These are phyloP conservation scores for Grapholita molesta DNA, from an alignment of 1,140 invertebrate species.

Conservation along the genomic window DNA sequence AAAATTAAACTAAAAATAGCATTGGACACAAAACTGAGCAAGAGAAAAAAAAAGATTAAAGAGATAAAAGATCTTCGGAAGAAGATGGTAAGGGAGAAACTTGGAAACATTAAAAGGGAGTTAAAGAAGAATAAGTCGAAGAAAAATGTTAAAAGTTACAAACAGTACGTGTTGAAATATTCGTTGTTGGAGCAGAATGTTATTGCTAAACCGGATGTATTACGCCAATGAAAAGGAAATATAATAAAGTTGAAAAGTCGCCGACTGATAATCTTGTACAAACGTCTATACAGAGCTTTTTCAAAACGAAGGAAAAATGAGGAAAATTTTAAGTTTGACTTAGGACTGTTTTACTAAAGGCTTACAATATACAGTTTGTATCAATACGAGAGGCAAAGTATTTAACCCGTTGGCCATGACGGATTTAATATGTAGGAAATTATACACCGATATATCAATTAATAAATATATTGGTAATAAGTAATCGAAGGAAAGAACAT, in stretches of 20 bases:
- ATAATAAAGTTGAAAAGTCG: constrained; percentile 34
- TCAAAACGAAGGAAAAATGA: constrained; percentile 33
- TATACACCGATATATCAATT: too few species aligned
- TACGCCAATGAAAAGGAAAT: constrained; percentile 36
- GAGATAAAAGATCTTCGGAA: not conserved
- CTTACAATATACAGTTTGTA: too few species aligned
- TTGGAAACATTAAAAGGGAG: constrained; percentile 25
- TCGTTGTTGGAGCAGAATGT: constrained; percentile 17
- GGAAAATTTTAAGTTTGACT: constrained; percentile 23
- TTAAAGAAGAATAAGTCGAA: constrained; percentile 30
- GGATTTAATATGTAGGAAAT: too few species aligned
- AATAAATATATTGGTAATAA: too few species aligned
- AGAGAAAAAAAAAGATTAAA: not conserved
- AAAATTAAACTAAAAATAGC: constrained; percentile 8
- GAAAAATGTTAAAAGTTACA: constrained; percentile 33
- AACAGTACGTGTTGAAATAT: constrained; percentile 50
- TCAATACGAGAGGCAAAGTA: too few species aligned
- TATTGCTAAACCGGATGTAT: constrained; percentile 31
- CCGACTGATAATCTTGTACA: constrained; percentile 47
- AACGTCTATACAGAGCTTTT: constrained; percentile 54
- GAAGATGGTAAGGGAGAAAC: not conserved
- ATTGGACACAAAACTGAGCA: not conserved
- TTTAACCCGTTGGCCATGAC: too few species aligned
- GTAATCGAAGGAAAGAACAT: too few species aligned
- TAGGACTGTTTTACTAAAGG: too few species aligned